Evolutionary conservation across 2,888 invertebrate species (phyloP).

Genomic region (Lithosia quadra): DNA sequence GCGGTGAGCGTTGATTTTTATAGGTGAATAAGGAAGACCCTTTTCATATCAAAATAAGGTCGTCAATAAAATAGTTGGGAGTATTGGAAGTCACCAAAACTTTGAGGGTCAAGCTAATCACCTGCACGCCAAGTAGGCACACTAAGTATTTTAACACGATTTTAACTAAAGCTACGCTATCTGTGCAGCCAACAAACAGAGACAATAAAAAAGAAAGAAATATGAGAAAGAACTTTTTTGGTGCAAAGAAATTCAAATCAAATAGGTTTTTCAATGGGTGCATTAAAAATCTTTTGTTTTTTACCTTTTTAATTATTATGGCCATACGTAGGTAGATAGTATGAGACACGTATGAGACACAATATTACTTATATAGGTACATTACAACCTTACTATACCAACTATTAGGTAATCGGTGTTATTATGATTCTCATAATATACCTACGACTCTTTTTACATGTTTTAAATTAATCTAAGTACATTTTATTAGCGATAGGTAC

Average conservation of each 20-base stretch:
- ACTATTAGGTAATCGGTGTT: no score
- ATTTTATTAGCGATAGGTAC: conserved; percentile 30
- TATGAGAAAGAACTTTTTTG: not conserved
- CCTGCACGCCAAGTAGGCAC: not conserved
- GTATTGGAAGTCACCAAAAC: not conserved
- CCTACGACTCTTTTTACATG: no score
- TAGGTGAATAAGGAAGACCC: not conserved
- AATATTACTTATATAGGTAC: not conserved
- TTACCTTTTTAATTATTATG: no score
- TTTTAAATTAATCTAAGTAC: no score
- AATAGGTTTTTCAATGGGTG: no score
- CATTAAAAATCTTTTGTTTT: no score
- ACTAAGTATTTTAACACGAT: no score
- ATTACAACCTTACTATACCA: no score
- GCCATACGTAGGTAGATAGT: no score
- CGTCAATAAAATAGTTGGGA: not conserved
- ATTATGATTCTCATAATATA: not conserved
- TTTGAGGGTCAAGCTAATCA: not conserved
- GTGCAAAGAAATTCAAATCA: no score
- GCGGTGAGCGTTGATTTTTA: not conserved
- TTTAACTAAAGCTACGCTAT: not conserved
- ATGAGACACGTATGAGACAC: no score
- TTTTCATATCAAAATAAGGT: not conserved
- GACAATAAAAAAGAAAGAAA: not conserved
- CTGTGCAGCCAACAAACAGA: not conserved